Evolutionary conservation across 2,113 vertebrate genomes (phyloP), one percentile per base, ranked within the genome.

Genomic region (Nansenia antarctica): DNA sequence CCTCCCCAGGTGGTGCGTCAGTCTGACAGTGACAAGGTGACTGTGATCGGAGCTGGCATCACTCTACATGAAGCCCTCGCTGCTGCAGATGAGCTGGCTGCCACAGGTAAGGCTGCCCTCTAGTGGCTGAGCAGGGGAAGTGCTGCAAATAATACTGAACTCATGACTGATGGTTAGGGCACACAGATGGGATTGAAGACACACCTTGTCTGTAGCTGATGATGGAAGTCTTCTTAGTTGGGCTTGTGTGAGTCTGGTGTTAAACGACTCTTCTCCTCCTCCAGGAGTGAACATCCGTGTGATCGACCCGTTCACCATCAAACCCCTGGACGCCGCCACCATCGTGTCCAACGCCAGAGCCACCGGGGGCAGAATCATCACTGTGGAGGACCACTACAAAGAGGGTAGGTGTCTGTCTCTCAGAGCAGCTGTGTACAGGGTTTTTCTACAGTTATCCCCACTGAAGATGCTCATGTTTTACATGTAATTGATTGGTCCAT

Each of bases 271-370:
- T n/a, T n/a, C n/a, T n/a, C n/a, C n/a, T n/a, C n/a, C 32, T 52
- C 11, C 27, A 97, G 94, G 86, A 32, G 88, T 92, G 67, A 91
- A 88, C 61, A 86, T 96, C 49, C 86, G 92, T 37, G 87, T 96
- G 47, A 92, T 95, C 32, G 94, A 97, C 78, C 94, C 89, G 0
- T 96, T 96, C 82, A 96, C 95, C 55, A 92, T 97, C 79, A 96
- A 96, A 70, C 94, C 94, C 1, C 82, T 95, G 86, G 95, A 96
- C 84, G 92, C 90, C 0, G 27, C 76, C 5, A 95, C 94, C 42
- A 94, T 96, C 69, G 69, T 95, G 69, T 61, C 82, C 34, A 93
- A 75, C 78, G 94, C 93, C 30, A 89, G 77, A 83, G 92, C 89
- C 62, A 96, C 95, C 12, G 83, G 90, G 0, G 92, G 93, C 5